phyloP scores from a whole-genome alignment of 2,797 vertebrate species.

The Salarias fasciatus region DNA sequence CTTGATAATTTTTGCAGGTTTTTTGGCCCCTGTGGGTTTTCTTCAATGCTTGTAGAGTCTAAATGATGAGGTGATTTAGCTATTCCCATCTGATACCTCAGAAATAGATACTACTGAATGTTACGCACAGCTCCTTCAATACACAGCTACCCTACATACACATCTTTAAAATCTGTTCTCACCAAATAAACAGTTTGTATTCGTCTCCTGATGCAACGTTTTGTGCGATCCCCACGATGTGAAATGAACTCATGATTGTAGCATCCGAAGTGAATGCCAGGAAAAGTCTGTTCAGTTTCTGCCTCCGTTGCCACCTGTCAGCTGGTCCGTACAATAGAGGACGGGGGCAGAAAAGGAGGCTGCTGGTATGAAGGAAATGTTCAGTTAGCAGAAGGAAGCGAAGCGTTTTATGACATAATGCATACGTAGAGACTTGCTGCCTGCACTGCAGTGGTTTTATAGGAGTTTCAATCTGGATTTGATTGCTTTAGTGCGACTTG shows the following conservation, averaged over 20 bases:
- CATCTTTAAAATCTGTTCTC: too few relatives aligned
- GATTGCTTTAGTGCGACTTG: too few relatives aligned
- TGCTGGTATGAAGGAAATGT: conserved; percentile 24
- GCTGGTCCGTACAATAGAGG: conserved; percentile 48
- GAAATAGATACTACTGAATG: too few relatives aligned
- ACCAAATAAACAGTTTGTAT: neutral
- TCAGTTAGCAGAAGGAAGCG: conserved; percentile 1
- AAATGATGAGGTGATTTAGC: too few relatives aligned
- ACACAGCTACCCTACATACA: too few relatives aligned
- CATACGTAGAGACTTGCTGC: conserved; percentile 2
- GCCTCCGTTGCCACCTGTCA: conserved; percentile 56
- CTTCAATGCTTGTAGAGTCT: too few relatives aligned
- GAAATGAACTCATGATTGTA: conserved; percentile 18
- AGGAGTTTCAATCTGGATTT: too few relatives aligned
- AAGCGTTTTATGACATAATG: conserved; percentile 14
- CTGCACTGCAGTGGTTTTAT: neutral
- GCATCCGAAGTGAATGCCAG: conserved; percentile 38
- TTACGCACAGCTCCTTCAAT: too few relatives aligned
- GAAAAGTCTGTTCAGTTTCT: conserved; percentile 45
- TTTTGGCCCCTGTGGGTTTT: too few relatives aligned
- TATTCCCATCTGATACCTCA: too few relatives aligned
- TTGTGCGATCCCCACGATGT: neutral
- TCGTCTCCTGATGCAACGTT: neutral
- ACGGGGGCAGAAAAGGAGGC: conserved; percentile 28
- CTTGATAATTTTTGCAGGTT: too few relatives aligned